phyloP scores from a whole-genome alignment of 2,888 invertebrate genomes.

The Adineta ricciae region DNA sequence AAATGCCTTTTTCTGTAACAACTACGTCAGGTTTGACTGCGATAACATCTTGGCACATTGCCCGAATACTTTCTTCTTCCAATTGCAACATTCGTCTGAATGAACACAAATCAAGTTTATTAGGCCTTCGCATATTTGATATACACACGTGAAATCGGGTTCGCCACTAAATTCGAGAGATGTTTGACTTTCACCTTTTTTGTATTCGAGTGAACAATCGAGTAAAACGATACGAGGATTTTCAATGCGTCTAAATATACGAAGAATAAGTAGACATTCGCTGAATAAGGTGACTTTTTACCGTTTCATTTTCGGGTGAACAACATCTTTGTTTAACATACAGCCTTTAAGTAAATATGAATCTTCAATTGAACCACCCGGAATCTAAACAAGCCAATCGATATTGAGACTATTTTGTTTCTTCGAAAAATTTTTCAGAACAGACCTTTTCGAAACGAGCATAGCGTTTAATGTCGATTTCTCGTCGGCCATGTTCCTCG shows the following conservation, averaged over 20 bases:
- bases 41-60: constrained; percentile 80
- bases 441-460: constrained; percentile 66
- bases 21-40: constrained; percentile 86
- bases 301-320: constrained; percentile 85
- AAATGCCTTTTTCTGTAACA: constrained; percentile 95
- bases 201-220: constrained; percentile 92
- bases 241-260: constrained; percentile 61
- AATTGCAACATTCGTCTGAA: constrained; percentile 75
- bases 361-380: constrained; percentile 88
- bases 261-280: too few species aligned
- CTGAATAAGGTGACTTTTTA: too few species aligned
- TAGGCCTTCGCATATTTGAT: too few species aligned
- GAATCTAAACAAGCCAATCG: constrained; percentile 55
- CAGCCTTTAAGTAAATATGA: constrained; percentile 82
- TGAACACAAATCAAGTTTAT: background rate
- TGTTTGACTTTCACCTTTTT: constrained; percentile 84
- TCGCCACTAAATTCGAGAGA: constrained; percentile 31
- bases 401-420: too few species aligned
- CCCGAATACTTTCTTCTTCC: constrained; percentile 84
- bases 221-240: constrained; percentile 86
- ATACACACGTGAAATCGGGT: constrained; percentile 28
- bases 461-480: constrained; percentile 95
- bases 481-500: constrained; percentile 70
- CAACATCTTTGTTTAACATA: constrained; percentile 96
- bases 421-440: background rate